Base-by-base conservation (phyloP, 2,113 vertebrate genomes). In the Odontesthes bonariensis region DNA sequence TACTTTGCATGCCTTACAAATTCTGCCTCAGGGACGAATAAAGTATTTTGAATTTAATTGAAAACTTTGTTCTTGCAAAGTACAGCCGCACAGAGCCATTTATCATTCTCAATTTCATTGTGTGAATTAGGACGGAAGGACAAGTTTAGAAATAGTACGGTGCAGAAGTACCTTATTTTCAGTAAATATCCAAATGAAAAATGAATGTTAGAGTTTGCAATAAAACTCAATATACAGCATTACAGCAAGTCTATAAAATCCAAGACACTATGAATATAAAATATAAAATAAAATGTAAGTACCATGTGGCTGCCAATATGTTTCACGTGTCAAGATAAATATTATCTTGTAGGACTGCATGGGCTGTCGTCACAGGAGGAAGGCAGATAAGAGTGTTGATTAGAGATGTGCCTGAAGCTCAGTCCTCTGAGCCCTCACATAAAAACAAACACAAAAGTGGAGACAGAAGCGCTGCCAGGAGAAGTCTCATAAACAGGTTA, bases 351-450 rank as follows among this genome's bases (percentile, higher is more conserved):
- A 66, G 53, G 42, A 52, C 9, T 17, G 7, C 17, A n/a, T 17
- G 46, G 46, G 46, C 46, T 49, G 56, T 40, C 63, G 57, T 46
- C 23, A 44, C 11, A 22, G 16, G 12, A 64, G 51, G 60, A 13
- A 23, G 46, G 49, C 11, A 20, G 13, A 69, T 58, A 74, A 82
- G 76, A 46, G n/a, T 63, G 46, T 31, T 49, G 8, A 74, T 73
- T 64, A 61, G 59, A 59, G 38, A 13, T 31, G 8, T 13, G 5
- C 9, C 66, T 46, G 35, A 40, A 73, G 64, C 38, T 58, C 60
- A 72, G 56, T 49, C 57, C 35, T 53, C 53, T 10, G 8, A 33
- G 54, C 14, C 31, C 46, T 35, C 42, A 64, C 61, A 62, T 46
- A 62, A 52, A n/a, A 66, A 40, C 56, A 57, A 40, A 52, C 61